These are phyloP conservation scores for Anthopleura sola DNA, from an alignment of 64 coral and sea anemone genomes.

Conservation along the genomic window DNA sequence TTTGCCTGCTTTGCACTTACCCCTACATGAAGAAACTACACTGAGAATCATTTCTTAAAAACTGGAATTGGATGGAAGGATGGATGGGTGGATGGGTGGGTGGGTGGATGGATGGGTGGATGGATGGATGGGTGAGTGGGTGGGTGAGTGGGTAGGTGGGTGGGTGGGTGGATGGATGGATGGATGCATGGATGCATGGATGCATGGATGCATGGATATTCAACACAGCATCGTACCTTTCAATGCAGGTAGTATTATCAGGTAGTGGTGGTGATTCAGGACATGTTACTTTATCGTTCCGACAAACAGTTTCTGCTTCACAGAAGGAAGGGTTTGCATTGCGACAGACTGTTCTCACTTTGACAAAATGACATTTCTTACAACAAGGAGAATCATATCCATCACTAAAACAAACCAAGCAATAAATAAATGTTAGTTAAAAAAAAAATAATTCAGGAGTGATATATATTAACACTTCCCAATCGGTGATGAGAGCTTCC, in stretches of 20 bases:
- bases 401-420: slow-evolving; percentile 36
- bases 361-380: slow-evolving; percentile 32
- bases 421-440: neutral
- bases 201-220: neutral
- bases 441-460: neutral
- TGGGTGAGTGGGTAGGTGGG: too few relatives aligned
- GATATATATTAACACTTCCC: too few relatives aligned
- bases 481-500: too few relatives aligned
- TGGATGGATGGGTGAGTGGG: too few relatives aligned
- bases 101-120: too few relatives aligned
- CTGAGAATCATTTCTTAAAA: too few relatives aligned
- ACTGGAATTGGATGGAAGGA: too few relatives aligned
- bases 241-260: slow-evolving; percentile 65
- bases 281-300: slow-evolving; percentile 25
- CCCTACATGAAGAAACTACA: slow-evolving; percentile 37
- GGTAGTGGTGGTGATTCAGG: slow-evolving; percentile 22
- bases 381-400: slow-evolving; percentile 83
- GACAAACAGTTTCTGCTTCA: slow-evolving; percentile 47
- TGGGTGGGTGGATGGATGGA: too few relatives aligned
- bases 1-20: slow-evolving; percentile 59
- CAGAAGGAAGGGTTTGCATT: slow-evolving; percentile 51
- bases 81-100: too few relatives aligned
- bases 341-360: slow-evolving; percentile 35
- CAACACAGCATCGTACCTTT: slow-evolving; percentile 38
- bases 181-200: too few relatives aligned